phyloP scores from a whole-genome alignment of 2,797 vertebrate species.

The Enteromius trimaculatus region DNA sequence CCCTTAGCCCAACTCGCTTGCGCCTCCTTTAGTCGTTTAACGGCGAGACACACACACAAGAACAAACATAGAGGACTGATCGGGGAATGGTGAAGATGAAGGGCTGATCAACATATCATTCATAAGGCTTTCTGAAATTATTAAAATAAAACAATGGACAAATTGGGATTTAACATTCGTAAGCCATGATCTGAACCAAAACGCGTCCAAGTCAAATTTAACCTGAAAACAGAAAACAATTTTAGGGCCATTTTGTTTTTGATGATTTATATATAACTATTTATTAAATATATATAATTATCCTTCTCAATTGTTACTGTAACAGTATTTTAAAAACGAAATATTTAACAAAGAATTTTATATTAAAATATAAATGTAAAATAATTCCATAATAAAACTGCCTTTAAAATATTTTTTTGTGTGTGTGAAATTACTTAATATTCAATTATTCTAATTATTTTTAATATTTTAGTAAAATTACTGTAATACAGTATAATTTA shows the following conservation, averaged over 20 bases:
- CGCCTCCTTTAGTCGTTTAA: conserved; percentile 54
- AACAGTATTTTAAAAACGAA: neutral
- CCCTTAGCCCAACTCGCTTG: conserved; percentile 36
- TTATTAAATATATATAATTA: neutral
- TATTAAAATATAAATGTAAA: neutral
- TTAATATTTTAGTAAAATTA: neutral
- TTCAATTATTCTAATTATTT: neutral
- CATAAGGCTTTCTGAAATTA: conserved; percentile 40
- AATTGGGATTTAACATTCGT: conserved; percentile 26
- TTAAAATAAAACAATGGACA: neutral
- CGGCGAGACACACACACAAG: conserved; percentile 22
- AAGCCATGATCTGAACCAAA: neutral
- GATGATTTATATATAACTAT: neutral
- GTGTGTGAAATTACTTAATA: neutral
- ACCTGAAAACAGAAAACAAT: neutral
- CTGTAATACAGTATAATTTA: neutral
- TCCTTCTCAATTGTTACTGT: neutral
- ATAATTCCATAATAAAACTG: neutral
- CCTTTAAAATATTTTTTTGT: neutral
- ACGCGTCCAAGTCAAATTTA: neutral
- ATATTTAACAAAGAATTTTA: neutral
- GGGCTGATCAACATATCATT: neutral
- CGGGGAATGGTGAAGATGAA: neutral
- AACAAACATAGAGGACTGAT: neutral
- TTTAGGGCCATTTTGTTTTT: neutral